Base-by-base conservation (phyloP, 2,888 invertebrate species). In the Criorhina ranunculi region DNA sequence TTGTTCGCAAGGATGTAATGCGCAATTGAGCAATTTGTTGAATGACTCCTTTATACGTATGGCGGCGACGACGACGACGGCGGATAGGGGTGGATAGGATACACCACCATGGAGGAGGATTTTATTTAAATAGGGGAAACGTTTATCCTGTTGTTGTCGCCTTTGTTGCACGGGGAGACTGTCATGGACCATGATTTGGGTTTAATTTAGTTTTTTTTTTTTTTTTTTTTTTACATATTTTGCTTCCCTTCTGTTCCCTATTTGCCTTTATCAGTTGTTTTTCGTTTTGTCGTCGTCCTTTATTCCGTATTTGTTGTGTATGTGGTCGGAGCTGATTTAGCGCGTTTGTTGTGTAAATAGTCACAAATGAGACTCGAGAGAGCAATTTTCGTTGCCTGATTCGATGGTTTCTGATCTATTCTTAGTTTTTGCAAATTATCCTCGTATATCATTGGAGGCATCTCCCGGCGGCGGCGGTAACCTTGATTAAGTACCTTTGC, bases 11-110 rank as follows among this genome's bases (percentile, higher is more conserved):
- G 79, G 83, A 79, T 83, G 79, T 79, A 85, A 85, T 78, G 69
- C 79, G 75, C 79, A 85, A 75, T 85, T 85, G 83, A 85, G 83
- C 83, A 85, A 79, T 85, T 85, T 79, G 83, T 85, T 69, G 69
- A 79, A 79, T 83, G 73, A 62, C 67, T 76, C 46, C 49, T 69
- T 51, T 73, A 15, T 59, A 70, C 33, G 31, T 42, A 42, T 19
- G 69, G 7, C 19, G 24, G 24, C 24, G 24, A 4, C 24, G 24
- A 4, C 24, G 4, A 4, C 24, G 4, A 4, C 24, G 15, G 24
- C 33, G 29, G 8, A 17, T 12, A 8, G 33, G 60, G 49, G 29
- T 57, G 69, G 33, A 12, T 12, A 40, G 24, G 59, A 12, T 31
- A 62, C 57, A 8, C 12, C 40, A 31, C 12, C 6, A 12, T 3